These are phyloP conservation scores for Capitulum mitella DNA, from an alignment of 2,888 invertebrate genomes.

Conservation along the genomic window DNA sequence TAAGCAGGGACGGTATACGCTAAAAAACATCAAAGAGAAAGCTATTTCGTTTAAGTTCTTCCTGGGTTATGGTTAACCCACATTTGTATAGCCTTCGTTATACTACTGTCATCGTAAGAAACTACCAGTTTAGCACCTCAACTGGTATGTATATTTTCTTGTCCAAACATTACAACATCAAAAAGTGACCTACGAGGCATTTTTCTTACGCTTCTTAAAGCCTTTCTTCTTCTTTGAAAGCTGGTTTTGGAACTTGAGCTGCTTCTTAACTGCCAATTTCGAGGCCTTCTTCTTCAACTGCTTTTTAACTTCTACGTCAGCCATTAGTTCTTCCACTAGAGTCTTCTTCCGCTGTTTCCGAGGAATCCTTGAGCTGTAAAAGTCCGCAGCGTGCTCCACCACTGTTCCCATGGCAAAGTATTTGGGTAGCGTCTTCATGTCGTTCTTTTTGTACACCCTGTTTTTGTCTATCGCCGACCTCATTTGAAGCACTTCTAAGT, in stretches of 20 bases:
- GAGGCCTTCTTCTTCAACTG: slow-evolving; percentile 28
- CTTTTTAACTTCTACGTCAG: slow-evolving; percentile 66
- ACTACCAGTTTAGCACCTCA: too few relatives aligned
- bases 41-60: too few relatives aligned
- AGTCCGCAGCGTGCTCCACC: slow-evolving; percentile 78
- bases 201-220: not conserved
- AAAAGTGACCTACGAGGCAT: too few relatives aligned
- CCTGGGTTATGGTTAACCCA: too few relatives aligned
- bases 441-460: slow-evolving; percentile 44
- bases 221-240: not conserved
- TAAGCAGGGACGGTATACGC: too few relatives aligned
- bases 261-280: not conserved
- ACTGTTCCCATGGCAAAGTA: slow-evolving; percentile 48
- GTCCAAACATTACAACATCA: too few relatives aligned
- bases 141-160: too few relatives aligned
- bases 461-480: slow-evolving; percentile 84
- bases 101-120: too few relatives aligned
- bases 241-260: not conserved
- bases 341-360: slow-evolving; percentile 80
- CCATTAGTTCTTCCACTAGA: slow-evolving; percentile 85
- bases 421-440: slow-evolving; percentile 32
- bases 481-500: slow-evolving; percentile 85
- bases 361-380: slow-evolving; percentile 70
- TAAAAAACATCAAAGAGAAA: too few relatives aligned
- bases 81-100: too few relatives aligned